These are phyloP conservation scores for Leistus spinibarbis DNA, from an alignment of 2,888 invertebrate genomes.

Conservation along the genomic window DNA sequence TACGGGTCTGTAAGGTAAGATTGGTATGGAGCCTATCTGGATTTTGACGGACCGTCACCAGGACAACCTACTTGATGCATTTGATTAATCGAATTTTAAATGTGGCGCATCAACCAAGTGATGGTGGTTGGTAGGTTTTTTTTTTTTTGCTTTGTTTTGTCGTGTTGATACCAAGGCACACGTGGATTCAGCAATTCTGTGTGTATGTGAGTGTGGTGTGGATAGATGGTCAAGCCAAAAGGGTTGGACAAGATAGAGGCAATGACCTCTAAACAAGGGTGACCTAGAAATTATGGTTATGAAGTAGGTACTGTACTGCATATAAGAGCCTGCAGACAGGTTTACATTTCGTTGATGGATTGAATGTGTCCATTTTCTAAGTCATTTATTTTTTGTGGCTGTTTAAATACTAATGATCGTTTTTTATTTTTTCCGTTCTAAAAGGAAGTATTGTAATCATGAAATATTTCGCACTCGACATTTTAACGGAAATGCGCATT, in stretches of 20 bases:
- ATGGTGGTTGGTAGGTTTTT: not conserved
- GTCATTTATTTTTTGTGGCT: no score
- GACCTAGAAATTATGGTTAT: slow-evolving; percentile 30
- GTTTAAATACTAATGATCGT: no score
- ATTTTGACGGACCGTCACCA: not conserved
- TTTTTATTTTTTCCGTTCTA: no score
- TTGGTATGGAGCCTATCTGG: not conserved
- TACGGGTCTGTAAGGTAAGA: not conserved
- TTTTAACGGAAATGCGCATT: no score
- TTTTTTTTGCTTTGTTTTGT: not conserved
- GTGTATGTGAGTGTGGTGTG: not conserved
- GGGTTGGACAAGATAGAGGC: slow-evolving; percentile 10
- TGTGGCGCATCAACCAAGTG: slow-evolving; percentile 11
- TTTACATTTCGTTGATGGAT: slow-evolving; percentile 5
- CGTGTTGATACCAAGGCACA: not conserved
- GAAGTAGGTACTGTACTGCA: slow-evolving; percentile 10
- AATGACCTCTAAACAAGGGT: slow-evolving; percentile 34
- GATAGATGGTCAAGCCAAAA: not conserved
- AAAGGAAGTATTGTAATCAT: no score
- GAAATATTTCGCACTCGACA: no score
- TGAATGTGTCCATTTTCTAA: no score
- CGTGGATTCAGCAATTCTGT: not conserved
- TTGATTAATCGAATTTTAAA: slow-evolving; percentile 38
- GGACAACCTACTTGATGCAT: not conserved
- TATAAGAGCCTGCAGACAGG: slow-evolving; percentile 11